Conservation (phyloP, 2,888 invertebrate genomes). For the Orthonevra nobilis region DNA sequence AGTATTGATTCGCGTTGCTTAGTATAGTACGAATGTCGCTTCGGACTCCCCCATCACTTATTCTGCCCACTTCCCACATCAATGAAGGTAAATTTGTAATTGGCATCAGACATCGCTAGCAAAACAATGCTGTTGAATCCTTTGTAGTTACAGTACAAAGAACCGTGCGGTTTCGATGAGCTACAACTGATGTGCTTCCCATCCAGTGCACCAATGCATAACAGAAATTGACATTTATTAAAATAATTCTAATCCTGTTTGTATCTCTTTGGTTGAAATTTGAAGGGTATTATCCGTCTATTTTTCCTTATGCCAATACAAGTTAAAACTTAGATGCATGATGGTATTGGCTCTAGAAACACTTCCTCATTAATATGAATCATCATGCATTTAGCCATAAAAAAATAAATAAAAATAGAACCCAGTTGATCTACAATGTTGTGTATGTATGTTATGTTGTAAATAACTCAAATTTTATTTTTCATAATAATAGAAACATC, state of each 20-base stretch:
- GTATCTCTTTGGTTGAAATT: no score
- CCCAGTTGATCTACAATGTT: not conserved
- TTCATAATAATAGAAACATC: not conserved
- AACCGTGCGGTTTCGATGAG: not conserved
- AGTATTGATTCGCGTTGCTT: not conserved
- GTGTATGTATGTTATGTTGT: not conserved
- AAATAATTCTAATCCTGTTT: no score
- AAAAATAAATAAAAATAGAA: not conserved
- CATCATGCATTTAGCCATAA: not conserved
- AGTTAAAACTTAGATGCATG: no score
- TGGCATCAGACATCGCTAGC: not conserved
- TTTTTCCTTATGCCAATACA: no score
- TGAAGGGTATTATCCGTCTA: no score
- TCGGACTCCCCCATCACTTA: constrained; percentile 40
- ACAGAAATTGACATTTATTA: not conserved
- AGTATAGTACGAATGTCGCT: constrained; percentile 32
- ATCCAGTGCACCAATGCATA: not conserved
- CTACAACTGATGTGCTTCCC: not conserved
- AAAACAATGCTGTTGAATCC: not conserved
- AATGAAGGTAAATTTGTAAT: not conserved
- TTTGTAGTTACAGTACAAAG: not conserved
- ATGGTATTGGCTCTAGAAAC: not conserved
- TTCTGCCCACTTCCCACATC: not conserved
- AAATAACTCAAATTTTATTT: not conserved
- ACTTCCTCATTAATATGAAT: not conserved